Evolutionary conservation across 1,140 invertebrate genomes (phyloP).

Genomic region (Bombyx mandarina): DNA sequence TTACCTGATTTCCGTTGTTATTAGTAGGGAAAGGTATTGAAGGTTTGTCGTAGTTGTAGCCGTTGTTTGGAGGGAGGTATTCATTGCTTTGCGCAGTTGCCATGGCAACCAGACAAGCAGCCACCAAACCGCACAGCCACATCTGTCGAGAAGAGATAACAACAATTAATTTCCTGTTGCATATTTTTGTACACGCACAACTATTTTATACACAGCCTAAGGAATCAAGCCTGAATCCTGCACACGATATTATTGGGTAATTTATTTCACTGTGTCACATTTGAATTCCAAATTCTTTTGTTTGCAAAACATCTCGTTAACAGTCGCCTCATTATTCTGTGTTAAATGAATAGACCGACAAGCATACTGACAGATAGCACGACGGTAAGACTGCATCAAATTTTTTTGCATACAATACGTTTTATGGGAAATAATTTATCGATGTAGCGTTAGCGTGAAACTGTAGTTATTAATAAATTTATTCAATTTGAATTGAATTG

Average conservation of each 20-base stretch:
- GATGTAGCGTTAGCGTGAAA: too few species aligned
- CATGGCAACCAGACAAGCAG: constrained; percentile 43
- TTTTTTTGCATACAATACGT: constrained; percentile 10
- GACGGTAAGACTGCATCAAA: neutral
- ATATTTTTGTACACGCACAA: too few species aligned
- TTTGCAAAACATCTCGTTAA: neutral
- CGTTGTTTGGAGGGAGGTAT: constrained; percentile 75
- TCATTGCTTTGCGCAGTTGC: constrained; percentile 69
- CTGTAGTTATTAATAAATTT: too few species aligned
- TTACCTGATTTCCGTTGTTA: constrained; percentile 35
- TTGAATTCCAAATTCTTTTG: neutral
- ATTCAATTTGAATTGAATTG: too few species aligned
- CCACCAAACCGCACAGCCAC: constrained; percentile 37
- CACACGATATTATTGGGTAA: too few species aligned
- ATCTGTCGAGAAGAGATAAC: constrained; percentile 51
- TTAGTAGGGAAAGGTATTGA: constrained; percentile 68
- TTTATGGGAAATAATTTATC: constrained; percentile 6
- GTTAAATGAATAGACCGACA: neutral
- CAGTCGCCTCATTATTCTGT: neutral
- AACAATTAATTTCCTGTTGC: neutral
- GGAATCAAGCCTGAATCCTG: too few species aligned
- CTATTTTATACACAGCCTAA: too few species aligned
- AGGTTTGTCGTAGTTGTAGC: constrained; percentile 75
- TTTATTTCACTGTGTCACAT: too few species aligned
- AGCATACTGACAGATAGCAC: neutral